Evolutionary conservation across 2,113 vertebrate genomes (phyloP).

Genomic region (Lontra canadensis): DNA sequence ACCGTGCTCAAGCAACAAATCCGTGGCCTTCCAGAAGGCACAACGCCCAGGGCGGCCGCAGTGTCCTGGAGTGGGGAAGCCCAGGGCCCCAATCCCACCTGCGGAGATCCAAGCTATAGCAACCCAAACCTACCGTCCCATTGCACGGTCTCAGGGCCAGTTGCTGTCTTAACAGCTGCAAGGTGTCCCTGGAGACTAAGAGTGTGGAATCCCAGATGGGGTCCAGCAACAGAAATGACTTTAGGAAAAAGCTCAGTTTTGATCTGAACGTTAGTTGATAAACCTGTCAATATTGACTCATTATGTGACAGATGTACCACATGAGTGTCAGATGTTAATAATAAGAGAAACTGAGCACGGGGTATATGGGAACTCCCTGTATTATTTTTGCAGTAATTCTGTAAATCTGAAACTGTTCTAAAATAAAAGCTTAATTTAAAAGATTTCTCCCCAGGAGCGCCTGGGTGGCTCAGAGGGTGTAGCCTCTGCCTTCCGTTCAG

Average conservation of each 20-base stretch:
- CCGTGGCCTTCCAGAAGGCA: not conserved
- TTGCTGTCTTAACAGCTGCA: not conserved
- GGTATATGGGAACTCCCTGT: not conserved
- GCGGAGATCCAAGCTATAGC: not conserved
- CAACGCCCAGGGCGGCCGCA: not conserved
- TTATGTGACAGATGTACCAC: not conserved
- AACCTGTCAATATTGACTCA: not conserved
- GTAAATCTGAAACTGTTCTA: not conserved
- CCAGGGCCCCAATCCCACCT: too few relatives aligned
- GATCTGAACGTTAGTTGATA: not conserved
- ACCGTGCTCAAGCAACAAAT: not conserved
- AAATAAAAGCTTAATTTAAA: not conserved
- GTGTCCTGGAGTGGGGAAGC: not conserved
- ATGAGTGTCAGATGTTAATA: not conserved
- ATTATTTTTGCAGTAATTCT: not conserved
- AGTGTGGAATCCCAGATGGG: not conserved
- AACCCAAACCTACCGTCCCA: too few relatives aligned
- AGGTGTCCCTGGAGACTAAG: not conserved
- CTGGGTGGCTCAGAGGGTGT: too few relatives aligned
- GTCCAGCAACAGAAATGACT: not conserved
- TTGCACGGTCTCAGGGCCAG: not conserved
- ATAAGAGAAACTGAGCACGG: not conserved
- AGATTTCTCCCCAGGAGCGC: not conserved
- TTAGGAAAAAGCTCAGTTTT: not conserved
- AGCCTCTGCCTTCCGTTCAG: too few relatives aligned